These are phyloP conservation scores for Euschistus heros DNA, from an alignment of 1,140 invertebrate genomes.

Conservation along the genomic window DNA sequence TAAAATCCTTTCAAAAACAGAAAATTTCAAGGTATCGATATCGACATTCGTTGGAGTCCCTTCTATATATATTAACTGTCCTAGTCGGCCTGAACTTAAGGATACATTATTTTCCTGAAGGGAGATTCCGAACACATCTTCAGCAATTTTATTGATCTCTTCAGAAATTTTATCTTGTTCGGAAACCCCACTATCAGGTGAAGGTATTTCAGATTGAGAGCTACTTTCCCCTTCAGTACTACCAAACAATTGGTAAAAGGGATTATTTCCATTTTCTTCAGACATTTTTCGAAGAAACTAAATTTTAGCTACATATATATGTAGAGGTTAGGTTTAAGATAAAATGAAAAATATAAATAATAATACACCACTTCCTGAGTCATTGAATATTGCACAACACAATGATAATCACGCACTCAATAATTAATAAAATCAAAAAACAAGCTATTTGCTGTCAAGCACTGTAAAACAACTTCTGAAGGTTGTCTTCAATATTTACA, in stretches of 20 bases:
- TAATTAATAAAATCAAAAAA: background rate
- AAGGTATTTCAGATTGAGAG: background rate
- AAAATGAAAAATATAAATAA: background rate
- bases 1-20: conserved; percentile 67
- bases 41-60: background rate
- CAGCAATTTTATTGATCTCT: conserved; percentile 2
- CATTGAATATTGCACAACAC: background rate
- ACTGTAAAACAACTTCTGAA: background rate
- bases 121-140: conserved; percentile 21
- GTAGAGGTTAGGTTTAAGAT: background rate
- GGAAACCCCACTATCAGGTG: background rate
- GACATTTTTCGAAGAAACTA: conserved; percentile 11
- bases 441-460: background rate
- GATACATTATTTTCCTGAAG: conserved; percentile 11
- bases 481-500: background rate
- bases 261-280: conserved; percentile 11
- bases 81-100: background rate
- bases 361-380: no score
- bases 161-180: background rate
- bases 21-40: conserved; percentile 54
- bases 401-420: background rate
- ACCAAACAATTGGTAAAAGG: conserved; percentile 11
- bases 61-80: conserved; percentile 22
- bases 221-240: background rate
- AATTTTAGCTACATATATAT: background rate